Evolutionary conservation across 1,140 invertebrate genomes (phyloP).

Genomic region (Eciton burchellii): DNA sequence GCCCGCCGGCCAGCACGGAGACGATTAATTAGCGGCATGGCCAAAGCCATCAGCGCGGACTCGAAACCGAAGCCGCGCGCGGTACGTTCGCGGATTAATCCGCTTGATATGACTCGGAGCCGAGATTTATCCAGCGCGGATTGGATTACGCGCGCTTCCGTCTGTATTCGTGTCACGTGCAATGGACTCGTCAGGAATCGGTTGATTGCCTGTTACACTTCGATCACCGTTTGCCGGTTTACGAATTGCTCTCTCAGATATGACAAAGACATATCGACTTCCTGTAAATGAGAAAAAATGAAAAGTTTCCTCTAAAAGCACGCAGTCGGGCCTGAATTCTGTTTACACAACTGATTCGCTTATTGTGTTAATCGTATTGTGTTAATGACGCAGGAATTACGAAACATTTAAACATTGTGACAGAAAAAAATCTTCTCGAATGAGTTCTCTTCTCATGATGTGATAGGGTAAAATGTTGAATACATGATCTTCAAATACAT

Average conservation of each 20-base stretch:
- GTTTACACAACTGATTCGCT: background rate
- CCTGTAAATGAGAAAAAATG: background rate
- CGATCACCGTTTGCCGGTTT: background rate
- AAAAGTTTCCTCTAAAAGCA: background rate
- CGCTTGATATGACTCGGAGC: slow-evolving; percentile 60
- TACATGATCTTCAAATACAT: too few relatives aligned
- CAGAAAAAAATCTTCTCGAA: too few relatives aligned
- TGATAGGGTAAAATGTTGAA: too few relatives aligned
- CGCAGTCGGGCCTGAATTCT: background rate
- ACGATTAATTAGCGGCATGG: slow-evolving; percentile 69
- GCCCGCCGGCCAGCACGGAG: slow-evolving; percentile 28
- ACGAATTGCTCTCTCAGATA: background rate
- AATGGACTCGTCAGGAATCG: slow-evolving; percentile 25
- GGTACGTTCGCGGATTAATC: slow-evolving; percentile 59
- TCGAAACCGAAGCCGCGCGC: slow-evolving; percentile 2
- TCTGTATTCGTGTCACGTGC: slow-evolving; percentile 61
- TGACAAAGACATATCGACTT: background rate
- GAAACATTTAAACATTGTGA: too few relatives aligned
- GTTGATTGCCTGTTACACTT: slow-evolving; percentile 36
- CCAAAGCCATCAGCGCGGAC: slow-evolving; percentile 51
- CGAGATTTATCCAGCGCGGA: slow-evolving; percentile 26
- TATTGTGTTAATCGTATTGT: background rate
- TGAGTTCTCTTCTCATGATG: too few relatives aligned
- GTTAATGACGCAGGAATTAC: background rate
- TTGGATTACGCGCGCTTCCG: slow-evolving; percentile 59